These are phyloP conservation scores for Elgaria multicarinata DNA, from an alignment of 2,113 vertebrate species.

Conservation along the genomic window DNA sequence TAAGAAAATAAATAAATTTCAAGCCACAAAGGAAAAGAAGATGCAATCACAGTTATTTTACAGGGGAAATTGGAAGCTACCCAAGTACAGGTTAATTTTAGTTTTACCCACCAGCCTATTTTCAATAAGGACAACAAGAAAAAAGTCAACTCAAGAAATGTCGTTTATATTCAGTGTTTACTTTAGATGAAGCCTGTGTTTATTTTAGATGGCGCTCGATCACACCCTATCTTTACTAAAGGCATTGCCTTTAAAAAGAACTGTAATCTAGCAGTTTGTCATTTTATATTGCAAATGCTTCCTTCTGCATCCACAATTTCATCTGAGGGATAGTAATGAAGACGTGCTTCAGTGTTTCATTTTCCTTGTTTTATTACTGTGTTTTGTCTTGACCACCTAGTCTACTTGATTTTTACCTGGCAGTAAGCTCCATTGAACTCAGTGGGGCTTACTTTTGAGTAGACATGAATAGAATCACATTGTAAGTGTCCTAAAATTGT, in stretches of 20 bases:
- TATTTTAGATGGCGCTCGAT: background rate
- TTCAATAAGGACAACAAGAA: background rate
- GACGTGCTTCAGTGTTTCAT: background rate
- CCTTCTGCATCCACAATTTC: background rate
- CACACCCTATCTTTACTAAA: background rate
- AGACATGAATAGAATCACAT: too few species aligned
- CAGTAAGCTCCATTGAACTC: background rate
- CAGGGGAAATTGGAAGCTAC: background rate
- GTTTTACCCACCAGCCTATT: background rate
- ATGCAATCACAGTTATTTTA: slow-evolving; percentile 11
- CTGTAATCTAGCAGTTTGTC: background rate
- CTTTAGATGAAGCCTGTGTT: background rate
- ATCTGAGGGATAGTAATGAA: background rate
- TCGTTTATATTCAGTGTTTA: background rate
- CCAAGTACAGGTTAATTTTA: background rate
- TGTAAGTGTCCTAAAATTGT: background rate
- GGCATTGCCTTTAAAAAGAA: background rate
- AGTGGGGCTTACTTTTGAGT: background rate
- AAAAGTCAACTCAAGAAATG: background rate
- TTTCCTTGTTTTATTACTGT: accelerated
- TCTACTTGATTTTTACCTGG: background rate
- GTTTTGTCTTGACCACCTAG: background rate
- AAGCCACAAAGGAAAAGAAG: background rate
- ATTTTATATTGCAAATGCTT: accelerated
- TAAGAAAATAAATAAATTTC: slow-evolving; percentile 21